phyloP scores from a whole-genome alignment of 1,140 invertebrate genomes.

The Psilanteris sp. region DNA sequence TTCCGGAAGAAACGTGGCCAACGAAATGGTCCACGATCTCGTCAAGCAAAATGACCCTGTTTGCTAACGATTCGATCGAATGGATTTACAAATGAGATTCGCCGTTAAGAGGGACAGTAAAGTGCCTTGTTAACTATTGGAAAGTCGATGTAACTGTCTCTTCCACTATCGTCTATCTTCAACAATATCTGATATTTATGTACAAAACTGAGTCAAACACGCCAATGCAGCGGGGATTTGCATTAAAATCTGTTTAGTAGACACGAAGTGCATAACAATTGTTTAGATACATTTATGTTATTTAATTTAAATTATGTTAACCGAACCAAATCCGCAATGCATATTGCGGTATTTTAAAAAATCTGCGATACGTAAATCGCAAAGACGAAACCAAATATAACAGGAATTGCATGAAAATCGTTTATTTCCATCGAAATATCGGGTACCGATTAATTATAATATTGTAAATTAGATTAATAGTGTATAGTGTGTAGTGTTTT shows the following conservation, averaged over 20 bases:
- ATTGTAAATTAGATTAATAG: too few species aligned
- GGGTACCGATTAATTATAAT: too few species aligned
- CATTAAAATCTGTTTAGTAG: slow-evolving; percentile 18
- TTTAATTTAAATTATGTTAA: too few species aligned
- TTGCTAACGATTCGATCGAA: slow-evolving; percentile 58
- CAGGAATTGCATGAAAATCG: too few species aligned
- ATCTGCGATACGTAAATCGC: too few species aligned
- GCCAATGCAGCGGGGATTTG: slow-evolving; percentile 21
- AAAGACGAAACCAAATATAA: too few species aligned
- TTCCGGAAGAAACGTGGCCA: slow-evolving; percentile 57
- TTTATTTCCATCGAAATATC: too few species aligned
- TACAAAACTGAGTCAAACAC: slow-evolving; percentile 51
- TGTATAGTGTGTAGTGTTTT: too few species aligned
- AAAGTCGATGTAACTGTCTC: slow-evolving; percentile 59
- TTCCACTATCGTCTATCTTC: slow-evolving; percentile 40
- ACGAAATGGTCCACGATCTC: slow-evolving; percentile 56
- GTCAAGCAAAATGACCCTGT: slow-evolving; percentile 59
- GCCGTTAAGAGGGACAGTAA: slow-evolving; percentile 56
- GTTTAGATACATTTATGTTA: too few species aligned
- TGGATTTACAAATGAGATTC: slow-evolving; percentile 60
- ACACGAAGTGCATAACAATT: slow-evolving; percentile 10
- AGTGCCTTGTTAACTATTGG: slow-evolving; percentile 60
- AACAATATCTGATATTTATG: slow-evolving; percentile 49
- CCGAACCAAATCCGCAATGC: too few species aligned
- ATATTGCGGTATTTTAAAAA: too few species aligned